These are phyloP conservation scores for Aselliscus stoliczkanus DNA, from an alignment of 2,797 vertebrate species.

Conservation along the genomic window DNA sequence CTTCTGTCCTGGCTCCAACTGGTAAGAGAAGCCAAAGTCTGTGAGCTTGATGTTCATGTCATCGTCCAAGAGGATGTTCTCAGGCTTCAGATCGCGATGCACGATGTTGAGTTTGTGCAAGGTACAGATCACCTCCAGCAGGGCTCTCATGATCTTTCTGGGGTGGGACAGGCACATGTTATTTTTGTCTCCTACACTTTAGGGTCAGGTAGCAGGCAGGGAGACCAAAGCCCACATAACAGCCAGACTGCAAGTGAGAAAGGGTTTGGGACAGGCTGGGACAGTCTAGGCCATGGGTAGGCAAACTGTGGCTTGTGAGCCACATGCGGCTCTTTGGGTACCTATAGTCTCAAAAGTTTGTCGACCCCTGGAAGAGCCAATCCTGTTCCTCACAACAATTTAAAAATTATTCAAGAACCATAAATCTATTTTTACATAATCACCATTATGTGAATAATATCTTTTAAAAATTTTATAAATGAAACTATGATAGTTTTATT, in stretches of 20 bases:
- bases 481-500: too few species aligned
- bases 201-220: neutral
- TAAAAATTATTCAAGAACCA: too few species aligned
- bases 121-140: slow-evolving; percentile 92
- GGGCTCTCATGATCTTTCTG: slow-evolving; percentile 95
- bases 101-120: slow-evolving; percentile 93
- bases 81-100: slow-evolving; percentile 96
- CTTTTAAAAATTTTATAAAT: too few species aligned
- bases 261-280: neutral
- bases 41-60: slow-evolving; percentile 97
- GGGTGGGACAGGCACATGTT: neutral
- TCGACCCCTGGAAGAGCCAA: too few species aligned
- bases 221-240: neutral
- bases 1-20: slow-evolving; percentile 84
- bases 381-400: too few species aligned
- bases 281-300: neutral
- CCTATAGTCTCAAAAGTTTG: too few species aligned
- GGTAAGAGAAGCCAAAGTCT: slow-evolving; percentile 96
- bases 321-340: too few species aligned
- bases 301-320: too few species aligned
- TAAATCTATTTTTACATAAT: too few species aligned
- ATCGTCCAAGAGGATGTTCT: slow-evolving; percentile 97
- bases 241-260: neutral
- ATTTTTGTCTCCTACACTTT: neutral
- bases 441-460: too few species aligned